A percentile compares a stretch with the other conserved stretches of the same genome.
Evolutionary conservation across 1,140 invertebrate genomes (phyloP).

Genomic region (Lordiphosa mommai): DNA sequence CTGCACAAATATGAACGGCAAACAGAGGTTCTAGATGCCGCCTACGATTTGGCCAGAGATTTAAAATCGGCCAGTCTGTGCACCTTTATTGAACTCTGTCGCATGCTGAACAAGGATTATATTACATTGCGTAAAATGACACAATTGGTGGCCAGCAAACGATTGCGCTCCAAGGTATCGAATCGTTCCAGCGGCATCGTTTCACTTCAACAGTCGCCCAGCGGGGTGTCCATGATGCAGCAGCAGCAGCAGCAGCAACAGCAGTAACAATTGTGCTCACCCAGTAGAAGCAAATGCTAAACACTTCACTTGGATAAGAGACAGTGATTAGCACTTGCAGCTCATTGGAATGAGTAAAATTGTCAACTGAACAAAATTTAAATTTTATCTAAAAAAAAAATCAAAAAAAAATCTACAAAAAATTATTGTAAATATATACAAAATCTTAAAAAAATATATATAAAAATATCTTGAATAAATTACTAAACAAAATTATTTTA

Average conservation of each 20-base stretch:
- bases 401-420: not conserved
- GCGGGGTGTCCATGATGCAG: not conserved
- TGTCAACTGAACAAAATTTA: too few species aligned
- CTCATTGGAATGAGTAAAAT: too few species aligned
- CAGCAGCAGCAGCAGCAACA: too few species aligned
- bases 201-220: not conserved
- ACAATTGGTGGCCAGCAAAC: slow-evolving; percentile 28
- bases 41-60: slow-evolving; percentile 37
- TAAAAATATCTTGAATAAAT: too few species aligned
- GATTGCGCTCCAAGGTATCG: slow-evolving; percentile 21
- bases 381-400: not conserved
- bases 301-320: too few species aligned
- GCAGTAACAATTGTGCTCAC: too few species aligned
- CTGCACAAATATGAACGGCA: slow-evolving; percentile 60
- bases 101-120: slow-evolving; percentile 62
- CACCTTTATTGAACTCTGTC: slow-evolving; percentile 64
- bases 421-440: too few species aligned
- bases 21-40: slow-evolving; percentile 46
- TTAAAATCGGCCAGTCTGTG: slow-evolving; percentile 45
- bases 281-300: too few species aligned
- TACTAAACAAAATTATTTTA: too few species aligned
- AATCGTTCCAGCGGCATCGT: slow-evolving; percentile 19
- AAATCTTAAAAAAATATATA: too few species aligned
- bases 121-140: slow-evolving; percentile 56
- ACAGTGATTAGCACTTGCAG: too few species aligned